Conservation (phyloP, 2,888 invertebrate species). For the Stenchaetothrips biformis region DNA sequence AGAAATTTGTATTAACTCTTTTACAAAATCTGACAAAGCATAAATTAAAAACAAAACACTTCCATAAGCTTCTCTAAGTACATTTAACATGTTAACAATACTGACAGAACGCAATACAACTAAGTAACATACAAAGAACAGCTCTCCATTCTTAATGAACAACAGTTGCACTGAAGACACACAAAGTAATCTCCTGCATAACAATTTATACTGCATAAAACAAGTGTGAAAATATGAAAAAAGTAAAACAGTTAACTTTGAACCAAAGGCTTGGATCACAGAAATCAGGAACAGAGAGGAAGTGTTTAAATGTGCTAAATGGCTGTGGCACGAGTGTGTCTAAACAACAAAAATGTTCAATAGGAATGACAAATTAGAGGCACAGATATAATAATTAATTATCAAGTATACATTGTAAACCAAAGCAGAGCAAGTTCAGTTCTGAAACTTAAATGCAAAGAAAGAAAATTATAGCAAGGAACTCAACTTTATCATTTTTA, state of each 20-base stretch:
- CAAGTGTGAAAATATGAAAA: not conserved
- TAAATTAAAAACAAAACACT: conserved; percentile 24
- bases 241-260: not conserved
- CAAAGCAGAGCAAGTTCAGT: no score
- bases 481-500: no score
- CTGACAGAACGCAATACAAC: conserved; percentile 18
- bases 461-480: no score
- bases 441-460: no score
- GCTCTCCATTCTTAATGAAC: not conserved
- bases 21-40: conserved; percentile 23
- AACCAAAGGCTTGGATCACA: conserved; percentile 23
- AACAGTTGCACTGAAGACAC: not conserved
- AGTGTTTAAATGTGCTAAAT: conserved; percentile 7
- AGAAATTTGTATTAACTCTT: conserved; percentile 22
- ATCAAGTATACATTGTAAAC: no score
- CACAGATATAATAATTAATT: not conserved
- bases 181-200: not conserved
- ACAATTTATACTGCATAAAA: not conserved
- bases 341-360: not conserved
- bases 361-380: conserved; percentile 11
- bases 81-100: conserved; percentile 24
- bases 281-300: conserved; percentile 18
- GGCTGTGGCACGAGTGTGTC: conserved; percentile 7
- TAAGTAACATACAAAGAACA: conserved; percentile 20
- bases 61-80: conserved; percentile 25